These are phyloP conservation scores for Crotalus horridus DNA, from an alignment of 2,113 vertebrate species.

Conservation along the genomic window DNA sequence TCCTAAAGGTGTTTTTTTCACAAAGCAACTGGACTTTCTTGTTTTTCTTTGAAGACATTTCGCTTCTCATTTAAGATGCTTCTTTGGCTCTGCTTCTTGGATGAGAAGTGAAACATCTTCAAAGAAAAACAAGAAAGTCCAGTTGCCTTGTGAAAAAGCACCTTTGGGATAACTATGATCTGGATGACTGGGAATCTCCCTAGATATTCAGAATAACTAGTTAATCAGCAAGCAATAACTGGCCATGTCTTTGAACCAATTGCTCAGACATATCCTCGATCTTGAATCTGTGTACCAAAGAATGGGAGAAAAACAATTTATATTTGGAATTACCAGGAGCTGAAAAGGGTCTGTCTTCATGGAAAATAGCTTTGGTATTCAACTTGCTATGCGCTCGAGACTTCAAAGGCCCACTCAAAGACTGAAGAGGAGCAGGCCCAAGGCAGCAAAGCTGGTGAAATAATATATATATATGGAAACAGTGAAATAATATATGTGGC, in stretches of 20 bases:
- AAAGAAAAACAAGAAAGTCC: too few relatives aligned
- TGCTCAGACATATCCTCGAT: not conserved
- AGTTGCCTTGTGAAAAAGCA: too few relatives aligned
- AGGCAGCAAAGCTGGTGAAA: not conserved
- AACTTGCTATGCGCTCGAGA: not conserved
- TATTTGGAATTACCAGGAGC: not conserved
- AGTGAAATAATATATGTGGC: not conserved
- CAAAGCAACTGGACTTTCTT: too few relatives aligned
- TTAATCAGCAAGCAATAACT: not conserved
- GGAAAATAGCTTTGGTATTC: not conserved
- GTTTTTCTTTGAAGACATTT: too few relatives aligned
- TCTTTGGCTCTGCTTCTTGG: too few relatives aligned
- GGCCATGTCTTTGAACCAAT: not conserved
- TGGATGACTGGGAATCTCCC: too few relatives aligned
- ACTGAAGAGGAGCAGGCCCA: not conserved
- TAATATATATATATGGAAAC: not conserved
- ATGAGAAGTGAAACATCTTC: too few relatives aligned
- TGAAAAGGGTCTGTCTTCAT: not conserved
- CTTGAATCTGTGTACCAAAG: not conserved
- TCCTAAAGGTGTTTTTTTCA: too few relatives aligned
- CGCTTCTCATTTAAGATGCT: too few relatives aligned
- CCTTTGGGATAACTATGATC: too few relatives aligned
- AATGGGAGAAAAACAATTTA: not conserved
- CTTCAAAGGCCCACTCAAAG: not conserved
- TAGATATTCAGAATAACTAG: not conserved